A percentile compares a stretch with the other conserved stretches of the same genome.
Conservation (phyloP, 2,797 vertebrate species). For the Varecia variegata region DNA sequence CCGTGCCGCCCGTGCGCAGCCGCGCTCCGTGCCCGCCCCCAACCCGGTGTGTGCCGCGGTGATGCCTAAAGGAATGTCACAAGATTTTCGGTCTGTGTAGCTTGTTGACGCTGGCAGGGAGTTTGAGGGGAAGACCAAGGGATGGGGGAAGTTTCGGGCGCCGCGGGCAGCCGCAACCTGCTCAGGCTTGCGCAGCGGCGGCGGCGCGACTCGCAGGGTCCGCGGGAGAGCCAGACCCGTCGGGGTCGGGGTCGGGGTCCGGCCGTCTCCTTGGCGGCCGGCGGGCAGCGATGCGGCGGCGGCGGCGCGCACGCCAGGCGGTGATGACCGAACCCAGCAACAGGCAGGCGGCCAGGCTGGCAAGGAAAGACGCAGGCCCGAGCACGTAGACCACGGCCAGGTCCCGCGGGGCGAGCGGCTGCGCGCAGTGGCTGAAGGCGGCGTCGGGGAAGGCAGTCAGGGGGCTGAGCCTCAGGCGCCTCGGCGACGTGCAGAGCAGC, state of each 20-base stretch:
- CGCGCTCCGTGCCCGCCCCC: neutral
- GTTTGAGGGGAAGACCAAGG: neutral
- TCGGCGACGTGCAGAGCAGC: constrained; percentile 77
- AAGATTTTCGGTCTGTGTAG: neutral
- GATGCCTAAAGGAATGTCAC: constrained; percentile 70
- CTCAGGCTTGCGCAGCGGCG: neutral
- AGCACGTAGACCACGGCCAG: constrained; percentile 77
- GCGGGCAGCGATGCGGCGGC: neutral
- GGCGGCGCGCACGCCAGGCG: constrained; percentile 50
- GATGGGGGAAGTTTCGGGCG: neutral
- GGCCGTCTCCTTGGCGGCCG: neutral
- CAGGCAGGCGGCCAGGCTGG: constrained; percentile 82
- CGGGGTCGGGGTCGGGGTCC: neutral
- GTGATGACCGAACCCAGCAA: constrained; percentile 69
- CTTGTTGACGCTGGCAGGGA: constrained; percentile 33
- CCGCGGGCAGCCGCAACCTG: neutral
- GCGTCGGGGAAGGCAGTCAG: constrained; percentile 79
- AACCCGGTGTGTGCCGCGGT: constrained; percentile 63
- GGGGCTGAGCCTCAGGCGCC: constrained; percentile 66
- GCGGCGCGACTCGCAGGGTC: neutral
- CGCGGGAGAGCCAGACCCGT: neutral
- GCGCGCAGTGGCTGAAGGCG: constrained; percentile 82
- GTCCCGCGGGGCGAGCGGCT: constrained; percentile 36
- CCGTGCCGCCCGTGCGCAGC: neutral
- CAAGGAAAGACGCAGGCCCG: constrained; percentile 81